phyloP scores from a whole-genome alignment of 1,140 invertebrate genomes.

The Pristionchus pacificus region DNA sequence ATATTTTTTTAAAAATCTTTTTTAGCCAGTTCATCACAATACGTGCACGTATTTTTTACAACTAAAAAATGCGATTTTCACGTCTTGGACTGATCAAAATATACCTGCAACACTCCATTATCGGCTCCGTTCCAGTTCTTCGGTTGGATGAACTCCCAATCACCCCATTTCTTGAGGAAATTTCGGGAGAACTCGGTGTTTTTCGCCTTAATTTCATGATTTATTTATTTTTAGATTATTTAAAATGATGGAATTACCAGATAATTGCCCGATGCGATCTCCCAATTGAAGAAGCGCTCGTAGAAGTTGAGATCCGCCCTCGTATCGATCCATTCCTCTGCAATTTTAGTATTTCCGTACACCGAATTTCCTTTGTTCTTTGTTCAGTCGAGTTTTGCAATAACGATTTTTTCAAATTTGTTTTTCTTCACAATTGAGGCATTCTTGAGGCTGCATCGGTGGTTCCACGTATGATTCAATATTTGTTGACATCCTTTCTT shows the following conservation, averaged over 20 bases:
- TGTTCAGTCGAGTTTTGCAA: too few relatives aligned
- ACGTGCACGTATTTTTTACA: too few relatives aligned
- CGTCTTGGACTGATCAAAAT: conserved; percentile 34
- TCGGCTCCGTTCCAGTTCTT: conserved; percentile 44
- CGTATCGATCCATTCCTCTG: conserved; percentile 40
- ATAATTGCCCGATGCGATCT: conserved; percentile 39
- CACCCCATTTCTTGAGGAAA: conserved; percentile 42
- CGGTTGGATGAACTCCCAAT: conserved; percentile 45
- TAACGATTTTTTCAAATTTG: too few relatives aligned
- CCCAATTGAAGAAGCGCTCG: conserved; percentile 42
- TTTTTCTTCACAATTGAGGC: neutral
- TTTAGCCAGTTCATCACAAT: neutral
- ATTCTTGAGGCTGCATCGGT: neutral
- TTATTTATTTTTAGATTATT: neutral
- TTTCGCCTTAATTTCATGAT: conserved; percentile 16
- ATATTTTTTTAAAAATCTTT: conserved; percentile 2
- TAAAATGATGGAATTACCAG: conserved; percentile 10
- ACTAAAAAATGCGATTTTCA: too few relatives aligned
- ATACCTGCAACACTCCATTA: conserved; percentile 42
- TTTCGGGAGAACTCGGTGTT: conserved; percentile 40
- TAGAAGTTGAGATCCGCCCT: conserved; percentile 42
- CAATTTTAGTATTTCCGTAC: conserved; percentile 32
- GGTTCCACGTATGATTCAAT: too few relatives aligned
- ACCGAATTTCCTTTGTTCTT: too few relatives aligned
- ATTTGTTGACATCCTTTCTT: too few relatives aligned